Percentiles rank a stretch among this genome's conserved stretches.
phyloP scores from a whole-genome alignment of 2,113 vertebrate species.

The Xyrauchen texanus region DNA sequence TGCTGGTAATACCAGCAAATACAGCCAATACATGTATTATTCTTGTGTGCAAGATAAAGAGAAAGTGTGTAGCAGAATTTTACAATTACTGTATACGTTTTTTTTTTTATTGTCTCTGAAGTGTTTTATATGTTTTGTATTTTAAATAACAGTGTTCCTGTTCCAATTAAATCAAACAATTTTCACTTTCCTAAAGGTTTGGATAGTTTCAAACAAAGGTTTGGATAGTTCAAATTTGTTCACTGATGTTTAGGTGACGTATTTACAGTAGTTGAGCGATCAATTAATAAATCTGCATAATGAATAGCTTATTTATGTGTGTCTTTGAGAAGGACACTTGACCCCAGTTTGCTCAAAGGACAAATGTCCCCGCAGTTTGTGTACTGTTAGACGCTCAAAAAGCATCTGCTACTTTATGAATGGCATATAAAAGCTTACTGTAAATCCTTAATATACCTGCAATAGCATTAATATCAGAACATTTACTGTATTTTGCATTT shows the following conservation, averaged over 20 bases:
- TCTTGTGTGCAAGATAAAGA: slow-evolving; percentile 39
- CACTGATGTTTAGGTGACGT: too few species aligned
- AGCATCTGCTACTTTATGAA: not conserved
- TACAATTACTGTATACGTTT: too few species aligned
- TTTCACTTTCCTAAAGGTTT: too few species aligned
- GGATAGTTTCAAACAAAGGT: too few species aligned
- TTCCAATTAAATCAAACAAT: too few species aligned
- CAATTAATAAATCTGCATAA: not conserved
- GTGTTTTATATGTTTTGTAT: slow-evolving; percentile 63
- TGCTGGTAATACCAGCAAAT: slow-evolving; percentile 38
- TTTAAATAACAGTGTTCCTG: not conserved
- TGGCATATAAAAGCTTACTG: not conserved
- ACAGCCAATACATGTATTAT: slow-evolving; percentile 1
- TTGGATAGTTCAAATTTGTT: too few species aligned
- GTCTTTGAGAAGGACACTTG: not conserved
- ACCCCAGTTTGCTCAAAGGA: not conserved
- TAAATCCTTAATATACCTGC: not conserved
- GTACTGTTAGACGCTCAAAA: not conserved
- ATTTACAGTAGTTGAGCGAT: not conserved
- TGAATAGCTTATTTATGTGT: not conserved
- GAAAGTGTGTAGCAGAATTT: slow-evolving; percentile 41
- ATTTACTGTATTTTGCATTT: not conserved
- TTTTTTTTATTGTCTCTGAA: slow-evolving; percentile 51
- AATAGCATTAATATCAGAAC: slow-evolving; percentile 7
- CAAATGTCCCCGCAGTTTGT: not conserved